Base-by-base conservation (phyloP, 2,113 vertebrate genomes). In the Empidonax alnorum region DNA sequence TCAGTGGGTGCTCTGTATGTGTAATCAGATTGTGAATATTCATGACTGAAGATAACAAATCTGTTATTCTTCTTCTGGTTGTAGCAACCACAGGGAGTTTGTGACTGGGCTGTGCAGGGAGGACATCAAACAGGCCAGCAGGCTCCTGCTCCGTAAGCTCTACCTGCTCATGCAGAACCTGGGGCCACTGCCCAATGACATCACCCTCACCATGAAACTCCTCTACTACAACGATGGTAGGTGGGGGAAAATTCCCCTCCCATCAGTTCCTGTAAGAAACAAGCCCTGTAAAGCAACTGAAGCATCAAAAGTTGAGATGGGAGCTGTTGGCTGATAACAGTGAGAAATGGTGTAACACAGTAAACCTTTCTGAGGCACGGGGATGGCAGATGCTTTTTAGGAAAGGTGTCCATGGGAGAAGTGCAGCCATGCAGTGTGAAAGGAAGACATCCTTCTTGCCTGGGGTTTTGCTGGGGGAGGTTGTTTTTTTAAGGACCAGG, bases 121-220 rank as follows among this genome's bases (percentile, higher is more conserved):
- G 49, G 97, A 98, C 90, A 94, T 98, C 5, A 99, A 98, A 96
- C 98, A 98, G 94, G 98, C 98, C 84, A 98, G 99, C 94, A 96
- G 98, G 92, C 90, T 97, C 10, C 87, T 98, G 77, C 97, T 98
- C 66, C 85, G 93, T 30, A 98, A 97, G 33, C 84, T 98, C 42
- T 98, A 98, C 88, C 69, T 97, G 62, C 63, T 98, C 65, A 96
- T 98, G 97, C 98, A 98, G 72, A 96, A 98, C 95, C 98, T 98
- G 1, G 97, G 97, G 3, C 98, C 98, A 0, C 97, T 98, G 83
- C 98, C 98, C 87, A 97, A 67, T 12, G 97, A 98, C 50, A 59
- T 98, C 33, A 95, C 96, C 52, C 93, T 98, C 62, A 98, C 97
- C 82, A 98, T 98, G 98, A 98, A 97, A 56, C 96, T 98, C 59